These are phyloP conservation scores for Apocheima hispidaria DNA, from an alignment of 2,888 invertebrate genomes.

Conservation along the genomic window DNA sequence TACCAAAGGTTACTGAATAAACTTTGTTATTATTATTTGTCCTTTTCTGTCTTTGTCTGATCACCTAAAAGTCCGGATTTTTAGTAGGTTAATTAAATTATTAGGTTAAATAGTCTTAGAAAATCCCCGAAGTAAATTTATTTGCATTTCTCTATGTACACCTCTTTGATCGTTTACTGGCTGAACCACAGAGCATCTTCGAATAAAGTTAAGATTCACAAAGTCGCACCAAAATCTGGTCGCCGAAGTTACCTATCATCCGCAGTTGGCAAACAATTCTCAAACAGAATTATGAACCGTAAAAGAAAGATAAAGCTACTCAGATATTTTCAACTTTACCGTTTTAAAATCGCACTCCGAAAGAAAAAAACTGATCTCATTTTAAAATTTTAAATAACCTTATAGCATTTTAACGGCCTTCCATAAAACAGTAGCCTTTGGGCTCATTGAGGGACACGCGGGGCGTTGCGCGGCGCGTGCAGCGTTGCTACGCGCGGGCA, in stretches of 20 bases:
- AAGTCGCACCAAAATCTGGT: slow-evolving; percentile 22
- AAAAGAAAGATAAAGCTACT: slow-evolving; percentile 48
- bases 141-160: too few relatives aligned
- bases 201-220: background rate
- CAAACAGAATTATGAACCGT: slow-evolving; percentile 30
- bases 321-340: slow-evolving; percentile 49
- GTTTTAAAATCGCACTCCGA: slow-evolving; percentile 52
- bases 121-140: too few relatives aligned
- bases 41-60: too few relatives aligned
- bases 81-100: too few relatives aligned
- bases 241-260: slow-evolving; percentile 28
- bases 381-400: slow-evolving; percentile 61
- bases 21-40: too few relatives aligned
- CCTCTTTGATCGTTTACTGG: background rate
- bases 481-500: too few relatives aligned
- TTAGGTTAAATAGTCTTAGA: too few relatives aligned
- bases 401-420: slow-evolving; percentile 65
- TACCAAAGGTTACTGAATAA: too few relatives aligned
- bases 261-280: slow-evolving; percentile 28
- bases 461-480: too few relatives aligned
- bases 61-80: too few relatives aligned
- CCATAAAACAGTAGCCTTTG: slow-evolving; percentile 59
- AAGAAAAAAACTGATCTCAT: slow-evolving; percentile 52
- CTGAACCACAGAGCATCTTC: background rate
- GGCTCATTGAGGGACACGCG: too few relatives aligned